Base-by-base conservation (phyloP, 2,797 vertebrate species). In the Chaetodon trifasciatus region DNA sequence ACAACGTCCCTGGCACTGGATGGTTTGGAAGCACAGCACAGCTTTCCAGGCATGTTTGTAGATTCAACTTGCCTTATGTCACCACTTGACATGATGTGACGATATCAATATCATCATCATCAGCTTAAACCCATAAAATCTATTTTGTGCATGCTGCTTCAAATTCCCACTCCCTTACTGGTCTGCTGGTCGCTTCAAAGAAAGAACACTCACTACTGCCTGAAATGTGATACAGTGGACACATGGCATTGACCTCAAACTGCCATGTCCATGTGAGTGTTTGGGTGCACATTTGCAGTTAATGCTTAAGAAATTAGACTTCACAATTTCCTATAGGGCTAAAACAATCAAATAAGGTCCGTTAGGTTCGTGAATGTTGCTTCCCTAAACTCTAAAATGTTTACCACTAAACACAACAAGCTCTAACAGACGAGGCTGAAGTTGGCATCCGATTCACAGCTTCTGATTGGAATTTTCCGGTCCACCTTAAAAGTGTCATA, bases 211-310 rank as follows among this genome's bases (percentile, higher is more conserved):
- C 57, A 74, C 70, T 44, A 55, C 61, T 24, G 61, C 70, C 53
- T 76, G 77, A 75, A 82, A 88, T 46, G 52, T 35, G 82, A 88
- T 35, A 57, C 66, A 15, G 28, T 66, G 16, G 28, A 67, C 77
- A 71, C 86, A 75, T 75, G 62, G 49, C 53, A 60, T 35, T 66
- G 81, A 81, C 78, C 65, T 86, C 57, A 77, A 76, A 50, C 55
- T 85, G 70, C 49, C 70, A n/a, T 46, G 75, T 44, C 58, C 24
- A 35, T 49, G 50, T 52, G 66, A 42, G 32, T 57, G 58, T 44
- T n/a, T n/a, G 57, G 70, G 24, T 53, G n/a, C 21, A 66, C 50
- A 52, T 40, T 35, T 19, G 8, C 7, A 44, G 74, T 23, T 70
- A 46, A 4, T 46, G 39, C n/a, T 47, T 58, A 46, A 60, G 64